Conservation (phyloP, 2,888 invertebrate species). For the Mycalesis mineus region DNA sequence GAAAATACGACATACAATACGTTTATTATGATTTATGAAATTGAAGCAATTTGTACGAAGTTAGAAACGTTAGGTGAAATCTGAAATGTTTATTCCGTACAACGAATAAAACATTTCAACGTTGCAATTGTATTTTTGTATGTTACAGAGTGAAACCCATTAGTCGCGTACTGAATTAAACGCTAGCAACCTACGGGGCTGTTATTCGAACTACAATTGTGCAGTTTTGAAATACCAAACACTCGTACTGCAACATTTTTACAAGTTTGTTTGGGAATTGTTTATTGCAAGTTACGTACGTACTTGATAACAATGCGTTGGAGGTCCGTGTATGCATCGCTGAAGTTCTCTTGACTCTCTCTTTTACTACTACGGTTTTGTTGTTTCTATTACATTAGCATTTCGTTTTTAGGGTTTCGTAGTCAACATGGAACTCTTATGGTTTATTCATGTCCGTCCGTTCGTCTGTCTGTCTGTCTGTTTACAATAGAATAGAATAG, state of each 20-base stretch:
- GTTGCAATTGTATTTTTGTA: conserved; percentile 17
- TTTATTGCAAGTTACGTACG: conserved; percentile 1
- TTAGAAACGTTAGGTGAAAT: too few species aligned
- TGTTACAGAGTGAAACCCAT: conserved; percentile 17
- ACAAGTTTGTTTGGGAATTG: conserved; percentile 20
- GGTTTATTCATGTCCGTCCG: too few species aligned
- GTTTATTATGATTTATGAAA: too few species aligned
- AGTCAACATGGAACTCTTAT: too few species aligned
- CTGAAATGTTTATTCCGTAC: neutral
- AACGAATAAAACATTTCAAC: neutral
- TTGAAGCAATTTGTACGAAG: too few species aligned
- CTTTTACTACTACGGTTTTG: neutral
- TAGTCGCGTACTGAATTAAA: conserved; percentile 20
- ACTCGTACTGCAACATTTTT: conserved; percentile 17
- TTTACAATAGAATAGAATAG: too few species aligned
- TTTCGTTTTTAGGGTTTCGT: neutral
- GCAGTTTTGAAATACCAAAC: conserved; percentile 21
- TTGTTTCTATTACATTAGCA: neutral
- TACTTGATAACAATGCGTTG: neutral
- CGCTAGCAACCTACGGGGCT: conserved; percentile 12
- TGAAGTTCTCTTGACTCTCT: neutral
- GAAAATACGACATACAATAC: too few species aligned
- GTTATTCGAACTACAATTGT: conserved; percentile 19
- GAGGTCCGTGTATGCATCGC: neutral
- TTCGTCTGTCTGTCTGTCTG: too few species aligned